These are phyloP conservation scores for Candoia aspera DNA, from an alignment of 2,113 vertebrate species.

Conservation along the genomic window DNA sequence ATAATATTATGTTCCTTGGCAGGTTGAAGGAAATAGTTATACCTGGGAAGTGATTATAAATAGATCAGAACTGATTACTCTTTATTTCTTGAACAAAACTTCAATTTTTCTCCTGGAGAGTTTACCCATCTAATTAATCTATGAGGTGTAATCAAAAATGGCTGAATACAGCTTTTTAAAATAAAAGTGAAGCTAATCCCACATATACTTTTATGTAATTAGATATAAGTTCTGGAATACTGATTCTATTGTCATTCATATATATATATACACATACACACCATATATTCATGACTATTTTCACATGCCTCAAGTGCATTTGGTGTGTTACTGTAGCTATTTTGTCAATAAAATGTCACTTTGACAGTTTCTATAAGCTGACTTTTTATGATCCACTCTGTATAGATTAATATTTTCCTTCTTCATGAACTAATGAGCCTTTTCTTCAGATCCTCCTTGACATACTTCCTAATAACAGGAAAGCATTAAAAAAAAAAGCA, in stretches of 20 bases:
- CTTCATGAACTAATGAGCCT: not conserved
- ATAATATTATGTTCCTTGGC: not conserved
- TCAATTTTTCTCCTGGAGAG: not conserved
- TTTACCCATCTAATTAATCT: not conserved
- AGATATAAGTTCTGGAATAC: not conserved
- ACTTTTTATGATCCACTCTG: not conserved
- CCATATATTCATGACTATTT: not conserved
- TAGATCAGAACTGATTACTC: not conserved
- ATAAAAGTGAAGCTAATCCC: not conserved
- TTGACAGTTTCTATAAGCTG: not conserved
- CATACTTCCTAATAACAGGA: not conserved
- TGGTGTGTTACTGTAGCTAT: not conserved
- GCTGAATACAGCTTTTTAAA: not conserved
- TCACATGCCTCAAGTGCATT: not conserved
- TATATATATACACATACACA: not conserved
- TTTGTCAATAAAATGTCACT: not conserved
- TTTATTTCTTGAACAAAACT: not conserved
- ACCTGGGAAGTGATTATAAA: not conserved
- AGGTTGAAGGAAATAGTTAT: not conserved
- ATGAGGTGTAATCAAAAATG: not conserved
- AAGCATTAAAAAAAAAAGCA: not conserved
- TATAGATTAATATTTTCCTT: not conserved
- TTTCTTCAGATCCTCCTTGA: not conserved
- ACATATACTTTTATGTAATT: not conserved
- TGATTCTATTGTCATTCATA: not conserved